Conservation (phyloP, 1,140 invertebrate species). For the Caenorhabditis remanei region DNA sequence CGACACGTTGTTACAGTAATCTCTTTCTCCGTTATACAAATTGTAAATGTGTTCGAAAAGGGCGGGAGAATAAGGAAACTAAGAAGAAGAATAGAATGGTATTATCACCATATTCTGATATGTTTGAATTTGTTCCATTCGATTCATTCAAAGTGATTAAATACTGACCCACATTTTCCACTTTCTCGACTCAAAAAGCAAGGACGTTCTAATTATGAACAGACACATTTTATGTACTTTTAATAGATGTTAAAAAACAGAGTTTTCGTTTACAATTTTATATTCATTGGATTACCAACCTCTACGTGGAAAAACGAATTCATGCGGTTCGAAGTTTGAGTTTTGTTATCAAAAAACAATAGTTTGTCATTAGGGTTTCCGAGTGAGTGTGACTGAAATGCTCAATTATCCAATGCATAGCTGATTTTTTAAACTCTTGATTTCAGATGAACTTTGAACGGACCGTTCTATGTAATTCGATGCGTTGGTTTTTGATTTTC, state of each 20-base stretch:
- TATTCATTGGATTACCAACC: no score
- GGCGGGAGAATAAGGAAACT: not conserved
- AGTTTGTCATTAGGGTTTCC: no score
- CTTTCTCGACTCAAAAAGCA: constrained; percentile 8
- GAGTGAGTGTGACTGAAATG: no score
- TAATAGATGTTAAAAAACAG: not conserved
- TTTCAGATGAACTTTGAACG: no score
- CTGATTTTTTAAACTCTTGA: no score
- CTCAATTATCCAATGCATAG: no score
- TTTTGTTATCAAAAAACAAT: no score
- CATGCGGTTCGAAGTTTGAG: no score
- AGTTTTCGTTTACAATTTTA: not conserved
- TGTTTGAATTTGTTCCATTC: not conserved
- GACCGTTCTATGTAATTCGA: no score
- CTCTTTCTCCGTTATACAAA: not conserved
- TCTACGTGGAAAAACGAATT: no score
- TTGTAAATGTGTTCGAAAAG: constrained; percentile 11
- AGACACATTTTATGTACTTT: not conserved
- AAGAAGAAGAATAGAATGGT: not conserved
- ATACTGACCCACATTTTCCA: constrained; percentile 11
- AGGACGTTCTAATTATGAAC: constrained; percentile 18
- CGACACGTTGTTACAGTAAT: constrained; percentile 44
- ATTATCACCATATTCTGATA: not conserved
- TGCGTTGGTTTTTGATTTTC: no score
- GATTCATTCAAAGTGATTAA: not conserved